Percentiles rank a stretch among this genome's conserved stretches.
Evolutionary conservation across 2,888 invertebrate species (phyloP).

Genomic region (Aproaerema taeniolella): DNA sequence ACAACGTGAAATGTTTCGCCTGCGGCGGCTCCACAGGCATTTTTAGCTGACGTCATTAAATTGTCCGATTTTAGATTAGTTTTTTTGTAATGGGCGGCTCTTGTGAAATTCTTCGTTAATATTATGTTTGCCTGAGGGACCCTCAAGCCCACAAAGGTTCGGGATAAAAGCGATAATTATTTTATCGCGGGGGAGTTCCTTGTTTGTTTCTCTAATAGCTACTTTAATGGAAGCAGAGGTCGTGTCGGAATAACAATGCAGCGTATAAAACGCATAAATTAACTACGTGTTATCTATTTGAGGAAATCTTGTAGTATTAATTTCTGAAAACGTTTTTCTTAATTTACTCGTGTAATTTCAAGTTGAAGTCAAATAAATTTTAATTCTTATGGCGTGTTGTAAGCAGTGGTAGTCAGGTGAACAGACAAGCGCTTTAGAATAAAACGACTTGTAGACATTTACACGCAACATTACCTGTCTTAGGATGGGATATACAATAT

Average conservation of each 20-base stretch:
- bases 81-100: slow-evolving; percentile 51
- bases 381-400: too few species aligned
- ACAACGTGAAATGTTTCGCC: slow-evolving; percentile 45
- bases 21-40: slow-evolving; percentile 36
- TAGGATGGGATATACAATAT: too few species aligned
- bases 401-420: too few species aligned
- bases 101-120: slow-evolving; percentile 51
- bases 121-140: slow-evolving; percentile 47
- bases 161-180: slow-evolving; percentile 73
- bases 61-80: slow-evolving; percentile 54
- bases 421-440: too few species aligned
- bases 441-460: too few species aligned
- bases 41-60: slow-evolving; percentile 68
- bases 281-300: slow-evolving; percentile 39
- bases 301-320: slow-evolving; percentile 23
- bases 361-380: not conserved
- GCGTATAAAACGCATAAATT: slow-evolving; percentile 59
- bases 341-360: not conserved
- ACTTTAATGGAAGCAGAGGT: slow-evolving; percentile 63
- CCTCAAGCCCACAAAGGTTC: slow-evolving; percentile 38
- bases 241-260: slow-evolving; percentile 46
- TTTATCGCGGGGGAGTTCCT: slow-evolving; percentile 67
- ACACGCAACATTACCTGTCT: too few species aligned
- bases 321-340: slow-evolving; percentile 3
- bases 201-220: slow-evolving; percentile 76